Percentiles rank a stretch among this genome's conserved stretches.
Evolutionary conservation across 1,140 invertebrate species (phyloP).

Genomic region (Drosophila repleta): DNA sequence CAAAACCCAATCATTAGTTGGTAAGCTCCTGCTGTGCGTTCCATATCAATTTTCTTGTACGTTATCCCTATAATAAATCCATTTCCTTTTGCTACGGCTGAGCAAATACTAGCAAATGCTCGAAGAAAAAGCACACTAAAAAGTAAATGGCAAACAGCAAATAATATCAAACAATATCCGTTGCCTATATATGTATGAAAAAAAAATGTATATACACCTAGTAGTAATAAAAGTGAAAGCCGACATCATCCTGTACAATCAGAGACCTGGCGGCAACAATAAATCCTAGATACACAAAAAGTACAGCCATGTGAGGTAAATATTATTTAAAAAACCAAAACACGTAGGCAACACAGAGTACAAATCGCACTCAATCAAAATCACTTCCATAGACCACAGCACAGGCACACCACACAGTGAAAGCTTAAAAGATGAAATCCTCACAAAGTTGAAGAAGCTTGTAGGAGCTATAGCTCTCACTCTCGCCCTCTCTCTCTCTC

Average conservation of each 20-base stretch:
- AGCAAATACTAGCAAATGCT: conserved; percentile 13
- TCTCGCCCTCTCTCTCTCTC: neutral
- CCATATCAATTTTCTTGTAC: conserved; percentile 39
- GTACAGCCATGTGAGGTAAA: conserved; percentile 61
- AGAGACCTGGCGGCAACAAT: conserved; percentile 54
- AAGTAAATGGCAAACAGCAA: conserved; percentile 60
- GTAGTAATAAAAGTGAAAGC: conserved; percentile 58
- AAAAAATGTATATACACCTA: neutral
- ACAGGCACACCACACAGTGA: conserved; percentile 10
- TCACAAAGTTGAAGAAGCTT: conserved; percentile 3
- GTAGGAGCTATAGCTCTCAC: neutral
- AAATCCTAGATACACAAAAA: conserved; percentile 54
- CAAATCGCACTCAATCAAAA: conserved; percentile 81
- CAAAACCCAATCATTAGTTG: conserved; percentile 3
- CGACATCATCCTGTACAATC: conserved; percentile 46
- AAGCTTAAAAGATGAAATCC: conserved; percentile 64
- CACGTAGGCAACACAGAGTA: conserved; percentile 77
- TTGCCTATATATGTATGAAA: conserved; percentile 16
- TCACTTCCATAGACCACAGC: conserved; percentile 64
- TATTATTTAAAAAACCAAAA: conserved; percentile 79
- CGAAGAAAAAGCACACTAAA: conserved; percentile 26
- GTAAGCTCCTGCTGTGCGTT: neutral
- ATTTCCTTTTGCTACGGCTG: conserved; percentile 41
- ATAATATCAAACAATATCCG: conserved; percentile 72
- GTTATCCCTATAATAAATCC: conserved; percentile 38